phyloP scores from a whole-genome alignment of 2,113 vertebrate species.

The Dromaius novaehollandiae region DNA sequence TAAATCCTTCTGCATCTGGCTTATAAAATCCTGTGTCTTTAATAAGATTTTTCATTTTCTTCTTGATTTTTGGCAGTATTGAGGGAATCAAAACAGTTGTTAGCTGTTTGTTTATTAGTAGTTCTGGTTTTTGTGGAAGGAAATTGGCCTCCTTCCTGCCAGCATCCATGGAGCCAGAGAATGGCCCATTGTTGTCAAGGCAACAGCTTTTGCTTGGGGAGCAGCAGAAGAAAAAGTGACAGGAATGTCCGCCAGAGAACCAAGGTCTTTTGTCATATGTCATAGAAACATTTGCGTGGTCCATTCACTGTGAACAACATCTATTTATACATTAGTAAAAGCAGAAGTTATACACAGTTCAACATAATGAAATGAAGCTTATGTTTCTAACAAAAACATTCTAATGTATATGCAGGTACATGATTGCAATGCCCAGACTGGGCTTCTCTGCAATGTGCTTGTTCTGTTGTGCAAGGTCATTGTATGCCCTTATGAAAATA shows the following conservation, averaged over 20 bases:
- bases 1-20: not conserved
- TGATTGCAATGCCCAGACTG: not conserved
- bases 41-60: not conserved
- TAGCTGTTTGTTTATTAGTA: slow-evolving; percentile 19
- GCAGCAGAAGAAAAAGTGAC: slow-evolving; percentile 51
- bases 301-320: not conserved
- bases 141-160: slow-evolving; percentile 63
- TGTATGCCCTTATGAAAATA: not conserved
- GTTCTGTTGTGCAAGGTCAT: not conserved
- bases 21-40: not conserved
- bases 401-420: not conserved
- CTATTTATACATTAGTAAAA: not conserved
- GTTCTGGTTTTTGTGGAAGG: not conserved
- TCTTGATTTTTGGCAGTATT: not conserved
- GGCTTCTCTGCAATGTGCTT: not conserved
- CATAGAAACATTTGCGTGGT: not conserved
- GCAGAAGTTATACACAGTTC: not conserved
- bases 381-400: not conserved
- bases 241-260: slow-evolving; percentile 44
- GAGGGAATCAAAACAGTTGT: not conserved
- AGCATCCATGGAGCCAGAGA: slow-evolving; percentile 52
- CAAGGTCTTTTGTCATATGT: slow-evolving; percentile 32
- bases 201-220: slow-evolving; percentile 72
- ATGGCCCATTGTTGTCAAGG: slow-evolving; percentile 77
- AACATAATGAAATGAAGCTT: not conserved